These are phyloP conservation scores for Oryzias dopingdopingensis DNA, from an alignment of 2,797 vertebrate genomes.

Conservation along the genomic window DNA sequence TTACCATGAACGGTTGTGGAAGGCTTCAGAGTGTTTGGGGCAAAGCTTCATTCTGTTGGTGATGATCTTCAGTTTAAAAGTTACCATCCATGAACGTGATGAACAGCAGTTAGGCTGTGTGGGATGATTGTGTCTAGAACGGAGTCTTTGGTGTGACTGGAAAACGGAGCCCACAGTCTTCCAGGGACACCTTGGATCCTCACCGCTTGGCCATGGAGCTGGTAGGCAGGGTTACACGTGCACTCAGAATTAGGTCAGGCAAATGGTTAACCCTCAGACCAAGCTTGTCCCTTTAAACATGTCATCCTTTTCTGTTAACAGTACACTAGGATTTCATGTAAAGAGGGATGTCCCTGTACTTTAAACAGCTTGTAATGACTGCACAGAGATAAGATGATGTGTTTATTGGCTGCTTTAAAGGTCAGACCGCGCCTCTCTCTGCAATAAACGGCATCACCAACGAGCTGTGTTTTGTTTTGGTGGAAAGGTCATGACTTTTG, in stretches of 20 bases:
- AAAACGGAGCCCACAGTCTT: too few relatives aligned
- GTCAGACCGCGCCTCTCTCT: slow-evolving; percentile 38
- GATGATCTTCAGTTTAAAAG: too few relatives aligned
- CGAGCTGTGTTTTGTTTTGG: slow-evolving; percentile 38
- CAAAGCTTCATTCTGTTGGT: too few relatives aligned
- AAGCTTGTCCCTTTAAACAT: slow-evolving; percentile 36
- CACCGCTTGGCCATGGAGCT: too few relatives aligned
- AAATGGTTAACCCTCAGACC: slow-evolving; percentile 18
- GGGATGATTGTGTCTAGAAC: too few relatives aligned
- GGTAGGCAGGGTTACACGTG: slow-evolving; percentile 16
- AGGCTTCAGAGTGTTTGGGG: too few relatives aligned
- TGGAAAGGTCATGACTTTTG: slow-evolving; percentile 42
- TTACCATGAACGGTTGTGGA: too few relatives aligned
- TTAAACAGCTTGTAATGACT: slow-evolving; percentile 52
- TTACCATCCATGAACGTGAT: too few relatives aligned
- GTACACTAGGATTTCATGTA: slow-evolving; percentile 5
- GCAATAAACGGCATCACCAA: slow-evolving; percentile 21
- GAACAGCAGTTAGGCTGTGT: too few relatives aligned
- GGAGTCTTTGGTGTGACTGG: too few relatives aligned
- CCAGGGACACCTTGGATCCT: too few relatives aligned
- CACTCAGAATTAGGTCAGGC: background rate
- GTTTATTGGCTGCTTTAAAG: slow-evolving; percentile 55
- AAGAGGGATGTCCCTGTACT: slow-evolving; percentile 43
- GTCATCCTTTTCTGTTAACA: slow-evolving; percentile 10
- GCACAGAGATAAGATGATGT: slow-evolving; percentile 45